Evolutionary conservation across 1,140 invertebrate genomes (phyloP), one percentile per base, ranked within the genome.

Genomic region (Trichonephila clavata): DNA sequence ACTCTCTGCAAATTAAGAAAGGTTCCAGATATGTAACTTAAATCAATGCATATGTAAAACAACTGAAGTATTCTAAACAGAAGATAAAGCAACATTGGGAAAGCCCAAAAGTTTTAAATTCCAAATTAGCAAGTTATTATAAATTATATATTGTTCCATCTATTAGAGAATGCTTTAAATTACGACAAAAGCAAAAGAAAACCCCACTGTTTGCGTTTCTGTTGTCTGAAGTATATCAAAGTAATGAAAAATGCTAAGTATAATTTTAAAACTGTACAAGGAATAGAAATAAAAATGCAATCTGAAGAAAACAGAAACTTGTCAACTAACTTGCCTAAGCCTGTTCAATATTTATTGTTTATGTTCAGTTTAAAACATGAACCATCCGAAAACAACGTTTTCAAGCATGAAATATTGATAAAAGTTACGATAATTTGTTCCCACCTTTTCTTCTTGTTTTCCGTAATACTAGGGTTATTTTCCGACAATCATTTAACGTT

Each of bases 91-190:
- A 50, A 5, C 50, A 50, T 50, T 10, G 10, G 7, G 50, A 50
- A 50, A 50, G 8, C 50, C 7, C 10, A 50, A 8, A 50, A 50
- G 0, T 5, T 50, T 50, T 50, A 50, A 50, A 50, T 50, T 7
- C 0, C 2, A 3, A 10, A 10, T 0, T 50, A 50, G 10, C 3
- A 50, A n/a, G n/a, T n/a, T n/a, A n/a, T n/a, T n/a, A n/a, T n/a
- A n/a, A 39, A 39, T 39, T 39, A 3, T 39, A 39, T 4, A 3
- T 39, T 39, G 32, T 39, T 39, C 32, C 32, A 39, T 39, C 32
- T 3, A 39, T 39, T 39, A 3, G 32, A 39, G 4, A 39, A 39
- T 39, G 1, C 32, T 39, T 32, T 39, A 3, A 39, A 39, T 39
- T 39, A 4, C 32, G 32, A 39, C 4, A 4, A 39, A 39, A 39